Conservation (phyloP, 2,888 invertebrate genomes). For the Trichogramma dendrolimi region DNA sequence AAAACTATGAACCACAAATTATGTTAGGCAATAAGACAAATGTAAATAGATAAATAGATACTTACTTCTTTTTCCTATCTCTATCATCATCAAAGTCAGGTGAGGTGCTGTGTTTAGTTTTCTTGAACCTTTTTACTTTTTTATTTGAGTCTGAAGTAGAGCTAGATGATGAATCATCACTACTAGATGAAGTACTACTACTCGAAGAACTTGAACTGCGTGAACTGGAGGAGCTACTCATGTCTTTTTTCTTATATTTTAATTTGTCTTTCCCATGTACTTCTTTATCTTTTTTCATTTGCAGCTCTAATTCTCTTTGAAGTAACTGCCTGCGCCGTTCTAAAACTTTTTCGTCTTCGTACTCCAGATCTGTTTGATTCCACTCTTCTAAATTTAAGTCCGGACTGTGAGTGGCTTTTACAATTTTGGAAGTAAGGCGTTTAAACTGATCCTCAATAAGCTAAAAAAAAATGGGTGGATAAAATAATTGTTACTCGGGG, state of each 20-base stretch:
- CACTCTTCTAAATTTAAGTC: constrained; percentile 69
- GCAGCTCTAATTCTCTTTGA: constrained; percentile 73
- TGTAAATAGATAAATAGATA: constrained; percentile 2
- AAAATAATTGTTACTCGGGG: constrained; percentile 11
- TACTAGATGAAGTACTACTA: constrained; percentile 61
- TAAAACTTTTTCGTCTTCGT: constrained; percentile 75
- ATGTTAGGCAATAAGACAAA: background rate
- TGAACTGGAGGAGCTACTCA: constrained; percentile 67
- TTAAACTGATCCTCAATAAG: constrained; percentile 63
- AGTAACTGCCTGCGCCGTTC: constrained; percentile 72
- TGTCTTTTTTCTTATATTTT: constrained; percentile 62
- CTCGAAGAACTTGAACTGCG: constrained; percentile 63
- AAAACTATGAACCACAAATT: constrained; percentile 2
- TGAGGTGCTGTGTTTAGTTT: constrained; percentile 60
- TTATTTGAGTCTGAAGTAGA: constrained; percentile 61
- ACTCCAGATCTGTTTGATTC: constrained; percentile 75
- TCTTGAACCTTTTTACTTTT: constrained; percentile 51
- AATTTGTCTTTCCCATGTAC: constrained; percentile 62
- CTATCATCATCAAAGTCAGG: constrained; percentile 65
- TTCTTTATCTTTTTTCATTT: constrained; percentile 72
- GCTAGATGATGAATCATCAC: constrained; percentile 61
- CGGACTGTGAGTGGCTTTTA: constrained; percentile 57
- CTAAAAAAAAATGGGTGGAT: constrained; percentile 30
- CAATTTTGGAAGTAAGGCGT: constrained; percentile 63
- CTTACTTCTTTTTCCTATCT: constrained; percentile 49